These are phyloP conservation scores for Chrysotoxum bicinctum DNA, from an alignment of 2,888 invertebrate species.

Conservation along the genomic window DNA sequence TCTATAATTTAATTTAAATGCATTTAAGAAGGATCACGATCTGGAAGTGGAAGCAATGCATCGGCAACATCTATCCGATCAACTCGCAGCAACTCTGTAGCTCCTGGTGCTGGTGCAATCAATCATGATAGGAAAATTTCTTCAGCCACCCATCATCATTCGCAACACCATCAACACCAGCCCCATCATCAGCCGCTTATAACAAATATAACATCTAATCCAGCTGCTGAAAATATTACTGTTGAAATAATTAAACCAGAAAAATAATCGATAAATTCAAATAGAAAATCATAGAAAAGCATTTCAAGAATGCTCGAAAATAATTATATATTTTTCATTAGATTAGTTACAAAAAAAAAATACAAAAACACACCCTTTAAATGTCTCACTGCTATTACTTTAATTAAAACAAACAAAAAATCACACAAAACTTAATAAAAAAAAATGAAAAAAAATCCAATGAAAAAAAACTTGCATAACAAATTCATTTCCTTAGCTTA, in stretches of 20 bases:
- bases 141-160: slow-evolving; percentile 75
- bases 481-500: slow-evolving; percentile 79
- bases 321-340: slow-evolving; percentile 41
- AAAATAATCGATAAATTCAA: slow-evolving; percentile 80
- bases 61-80: slow-evolving; percentile 89
- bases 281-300: slow-evolving; percentile 11
- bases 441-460: slow-evolving; percentile 70
- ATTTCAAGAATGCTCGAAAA: slow-evolving; percentile 29
- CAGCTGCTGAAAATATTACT: slow-evolving; percentile 86
- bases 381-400: slow-evolving; percentile 69
- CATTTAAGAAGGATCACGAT: slow-evolving; percentile 85
- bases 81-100: slow-evolving; percentile 83
- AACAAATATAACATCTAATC: slow-evolving; percentile 81
- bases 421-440: slow-evolving; percentile 61
- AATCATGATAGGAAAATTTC: slow-evolving; percentile 77
- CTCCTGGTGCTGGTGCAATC: slow-evolving; percentile 75
- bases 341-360: slow-evolving; percentile 39
- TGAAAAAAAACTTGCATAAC: slow-evolving; percentile 81
- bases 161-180: slow-evolving; percentile 75
- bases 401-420: slow-evolving; percentile 66
- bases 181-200: slow-evolving; percentile 78
- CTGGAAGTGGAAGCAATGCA: slow-evolving; percentile 88
- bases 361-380: slow-evolving; percentile 29
- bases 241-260: slow-evolving; percentile 89
- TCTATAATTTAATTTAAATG: slow-evolving; percentile 73